Evolutionary conservation across 2,888 invertebrate species (phyloP).

Genomic region (Masnerella sp.): DNA sequence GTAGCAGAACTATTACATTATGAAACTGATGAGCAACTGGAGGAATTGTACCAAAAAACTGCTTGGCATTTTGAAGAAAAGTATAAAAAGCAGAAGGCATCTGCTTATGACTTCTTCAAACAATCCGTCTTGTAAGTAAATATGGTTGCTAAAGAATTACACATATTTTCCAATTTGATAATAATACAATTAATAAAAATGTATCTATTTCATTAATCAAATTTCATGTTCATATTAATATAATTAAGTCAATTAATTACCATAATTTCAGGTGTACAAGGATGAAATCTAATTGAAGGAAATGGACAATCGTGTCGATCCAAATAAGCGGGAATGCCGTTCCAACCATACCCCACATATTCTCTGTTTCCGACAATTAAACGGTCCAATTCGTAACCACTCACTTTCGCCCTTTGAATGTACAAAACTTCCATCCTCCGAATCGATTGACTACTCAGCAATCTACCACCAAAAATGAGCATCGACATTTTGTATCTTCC

Average conservation of each 20-base stretch:
- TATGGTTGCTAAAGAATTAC: background rate
- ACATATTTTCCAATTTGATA: no score
- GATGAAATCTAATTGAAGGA: constrained; percentile 82
- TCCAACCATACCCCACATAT: constrained; percentile 81
- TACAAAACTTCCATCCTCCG: background rate
- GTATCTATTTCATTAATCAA: no score
- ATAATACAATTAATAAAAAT: no score
- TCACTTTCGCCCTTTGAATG: constrained; percentile 3
- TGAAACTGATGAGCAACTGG: constrained; percentile 93
- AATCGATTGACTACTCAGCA: constrained; percentile 2
- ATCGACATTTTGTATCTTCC: constrained; percentile 17
- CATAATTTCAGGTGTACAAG: constrained; percentile 81
- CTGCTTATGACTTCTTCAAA: constrained; percentile 98
- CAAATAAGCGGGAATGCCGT: constrained; percentile 80
- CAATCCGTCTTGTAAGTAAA: constrained; percentile 95
- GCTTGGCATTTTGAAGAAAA: constrained; percentile 99
- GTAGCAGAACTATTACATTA: constrained; percentile 97
- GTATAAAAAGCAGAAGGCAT: constrained; percentile 95
- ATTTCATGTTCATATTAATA: no score
- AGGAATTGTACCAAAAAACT: constrained; percentile 96
- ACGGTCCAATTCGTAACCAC: constrained; percentile 19
- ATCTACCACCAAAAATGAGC: background rate
- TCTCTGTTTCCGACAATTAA: constrained; percentile 81
- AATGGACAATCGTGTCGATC: constrained; percentile 81
- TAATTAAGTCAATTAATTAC: no score